phyloP scores from a whole-genome alignment of 2,888 invertebrate genomes.

The Rhagonycha fulva region DNA sequence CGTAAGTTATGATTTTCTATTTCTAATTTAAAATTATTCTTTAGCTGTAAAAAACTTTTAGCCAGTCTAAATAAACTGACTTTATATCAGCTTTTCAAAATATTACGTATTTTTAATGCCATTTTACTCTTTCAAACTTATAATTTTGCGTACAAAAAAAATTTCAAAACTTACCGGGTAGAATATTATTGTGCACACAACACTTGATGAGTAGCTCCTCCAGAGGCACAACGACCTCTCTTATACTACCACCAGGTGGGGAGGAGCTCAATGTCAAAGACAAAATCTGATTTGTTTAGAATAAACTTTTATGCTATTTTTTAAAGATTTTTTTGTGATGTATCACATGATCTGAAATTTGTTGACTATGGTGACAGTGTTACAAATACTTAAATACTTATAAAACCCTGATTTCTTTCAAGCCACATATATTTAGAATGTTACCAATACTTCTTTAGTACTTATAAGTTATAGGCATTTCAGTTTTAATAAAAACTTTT shows the following conservation, averaged over 20 bases:
- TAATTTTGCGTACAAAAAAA: background rate
- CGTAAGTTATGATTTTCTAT: background rate
- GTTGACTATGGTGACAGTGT: conserved; percentile 22
- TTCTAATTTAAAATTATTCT: background rate
- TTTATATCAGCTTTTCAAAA: background rate
- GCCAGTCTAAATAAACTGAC: background rate
- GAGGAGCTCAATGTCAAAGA: conserved; percentile 46
- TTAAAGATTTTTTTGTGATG: conserved; percentile 25
- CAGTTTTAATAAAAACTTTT: background rate
- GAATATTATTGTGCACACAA: conserved; percentile 30
- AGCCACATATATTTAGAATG: background rate
- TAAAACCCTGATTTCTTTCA: background rate
- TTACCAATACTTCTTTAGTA: too few relatives aligned
- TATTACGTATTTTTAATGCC: background rate
- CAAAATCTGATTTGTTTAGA: conserved; percentile 33
- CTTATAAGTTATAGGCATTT: too few relatives aligned
- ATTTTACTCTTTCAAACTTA: background rate
- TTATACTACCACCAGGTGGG: conserved; percentile 50
- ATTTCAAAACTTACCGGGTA: conserved; percentile 20
- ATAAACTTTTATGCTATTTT: conserved; percentile 24
- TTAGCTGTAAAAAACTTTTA: background rate
- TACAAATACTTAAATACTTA: background rate
- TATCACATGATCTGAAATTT: conserved; percentile 29
- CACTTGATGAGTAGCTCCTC: conserved; percentile 39
- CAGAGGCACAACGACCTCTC: conserved; percentile 52